A percentile compares a stretch with the other conserved stretches of the same genome.
Evolutionary conservation across 2,113 vertebrate genomes (phyloP).

Genomic region (Cathartes aura): DNA sequence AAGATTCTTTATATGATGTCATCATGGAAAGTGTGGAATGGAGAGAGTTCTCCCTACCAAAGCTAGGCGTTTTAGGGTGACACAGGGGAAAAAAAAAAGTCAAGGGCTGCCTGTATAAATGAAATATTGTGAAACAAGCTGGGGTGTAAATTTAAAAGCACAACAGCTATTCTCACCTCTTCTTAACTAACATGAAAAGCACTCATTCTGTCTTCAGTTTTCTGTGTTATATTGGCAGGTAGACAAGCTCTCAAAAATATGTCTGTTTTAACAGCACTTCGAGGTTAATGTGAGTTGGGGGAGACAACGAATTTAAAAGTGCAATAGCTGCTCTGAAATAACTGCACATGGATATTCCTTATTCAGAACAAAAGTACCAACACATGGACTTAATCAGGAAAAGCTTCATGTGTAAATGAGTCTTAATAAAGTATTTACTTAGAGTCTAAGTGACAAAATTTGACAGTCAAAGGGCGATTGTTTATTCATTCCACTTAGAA

Average conservation of each 20-base stretch:
- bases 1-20: not conserved
- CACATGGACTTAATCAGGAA: not conserved
- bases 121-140: not conserved
- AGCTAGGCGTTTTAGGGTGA: not conserved
- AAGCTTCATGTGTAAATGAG: not conserved
- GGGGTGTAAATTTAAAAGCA: not conserved
- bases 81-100: not conserved
- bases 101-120: not conserved
- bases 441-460: not conserved
- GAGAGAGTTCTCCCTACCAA: not conserved
- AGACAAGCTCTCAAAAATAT: not conserved
- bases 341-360: not conserved
- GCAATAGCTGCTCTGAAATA: not conserved
- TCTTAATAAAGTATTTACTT: not conserved
- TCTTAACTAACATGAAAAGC: not conserved
- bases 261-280: not conserved
- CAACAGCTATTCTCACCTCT: not conserved
- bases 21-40: not conserved
- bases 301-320: not conserved
- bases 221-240: not conserved
- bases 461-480: not conserved
- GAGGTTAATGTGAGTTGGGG: not conserved
- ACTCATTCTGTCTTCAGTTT: not conserved
- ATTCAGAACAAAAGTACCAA: not conserved
- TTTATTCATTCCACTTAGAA: not conserved